Evolutionary conservation across 2,888 invertebrate species (phyloP).

Genomic region (Amphipoea lucens): DNA sequence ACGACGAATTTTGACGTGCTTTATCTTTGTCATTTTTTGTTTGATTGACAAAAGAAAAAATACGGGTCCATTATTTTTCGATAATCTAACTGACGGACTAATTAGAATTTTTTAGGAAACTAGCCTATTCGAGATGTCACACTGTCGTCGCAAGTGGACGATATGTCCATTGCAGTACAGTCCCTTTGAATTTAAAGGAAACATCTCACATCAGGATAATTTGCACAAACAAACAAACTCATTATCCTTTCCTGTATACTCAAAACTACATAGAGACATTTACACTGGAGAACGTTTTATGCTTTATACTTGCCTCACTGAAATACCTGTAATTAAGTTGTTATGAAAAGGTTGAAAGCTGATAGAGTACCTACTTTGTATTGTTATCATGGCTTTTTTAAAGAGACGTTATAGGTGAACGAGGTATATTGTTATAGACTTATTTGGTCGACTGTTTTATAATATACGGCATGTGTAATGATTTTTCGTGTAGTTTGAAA

Average conservation of each 20-base stretch:
- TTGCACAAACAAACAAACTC: slow-evolving; percentile 11
- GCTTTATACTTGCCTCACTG: slow-evolving; percentile 4
- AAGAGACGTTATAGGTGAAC: neutral
- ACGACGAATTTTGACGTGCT: no score
- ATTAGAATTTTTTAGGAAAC: no score
- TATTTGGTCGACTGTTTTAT: neutral
- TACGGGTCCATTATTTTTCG: no score
- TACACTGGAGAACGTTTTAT: slow-evolving; percentile 17
- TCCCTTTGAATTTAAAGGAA: neutral
- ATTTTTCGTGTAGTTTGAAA: neutral
- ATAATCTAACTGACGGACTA: no score
- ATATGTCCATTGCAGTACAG: neutral
- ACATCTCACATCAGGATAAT: no score
- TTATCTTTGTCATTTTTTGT: no score
- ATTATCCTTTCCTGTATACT: neutral
- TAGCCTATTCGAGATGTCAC: no score
- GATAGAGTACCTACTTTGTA: slow-evolving; percentile 22
- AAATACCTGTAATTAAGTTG: slow-evolving; percentile 44
- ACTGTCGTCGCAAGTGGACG: no score
- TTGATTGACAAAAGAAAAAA: no score
- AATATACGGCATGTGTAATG: neutral
- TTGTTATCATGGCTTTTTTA: slow-evolving; percentile 13
- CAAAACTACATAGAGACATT: slow-evolving; percentile 29
- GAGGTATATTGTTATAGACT: no score
- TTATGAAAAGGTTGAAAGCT: slow-evolving; percentile 27